Base-by-base conservation (phyloP, 2,888 invertebrate species). In the Eumerus sabulonum region DNA sequence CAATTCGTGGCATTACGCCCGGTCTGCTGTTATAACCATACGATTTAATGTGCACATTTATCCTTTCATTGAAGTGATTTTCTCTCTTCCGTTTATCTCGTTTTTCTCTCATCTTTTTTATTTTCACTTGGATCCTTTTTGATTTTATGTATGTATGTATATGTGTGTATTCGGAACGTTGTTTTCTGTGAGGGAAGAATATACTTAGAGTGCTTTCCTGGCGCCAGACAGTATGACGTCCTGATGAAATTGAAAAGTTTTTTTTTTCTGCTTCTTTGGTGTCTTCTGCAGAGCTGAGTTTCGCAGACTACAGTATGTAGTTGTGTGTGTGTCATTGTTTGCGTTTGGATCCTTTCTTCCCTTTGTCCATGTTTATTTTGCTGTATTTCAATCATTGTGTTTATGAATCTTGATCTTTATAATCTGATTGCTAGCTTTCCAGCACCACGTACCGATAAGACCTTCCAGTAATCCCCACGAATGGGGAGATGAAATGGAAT, bases 341-440 rank as follows among this genome's bases (percentile, higher is more conserved):
- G 73, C 48, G 51, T 40, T 45, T 42, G 63, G 73, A 27, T 7
- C 27, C 27, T 27, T 27, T 7, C 2, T 27, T 7, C 27, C 27
- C 27, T 7, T 27, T 27, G 27, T 70, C 60, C 64, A 67, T 59
- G 53, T 59, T 68, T 53, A 73, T 67, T 77, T 48, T 18, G 9
- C 53, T 60, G 45, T 42, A 27, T 64, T 70, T 40, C 68, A 68
- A 74, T 74, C 79, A 68, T 18, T 79, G 74, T 79, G 79, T 74
- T 79, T 79, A 79, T 79, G 79, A 79, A 79, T 79, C 79, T 79
- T 79, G 79, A 79, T 79, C 79, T 64, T 60, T 64, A 74, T 79
- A 79, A 79, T 79, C 79, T 74, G 79, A 79, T 79, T 79, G 79
- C 79, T 68, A 42, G 48, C 42, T 47, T 14, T 3, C 42, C 12